Percentiles rank a stretch among this genome's conserved stretches.
Conservation (phyloP, 2,888 invertebrate genomes). For the Idaea biselata region DNA sequence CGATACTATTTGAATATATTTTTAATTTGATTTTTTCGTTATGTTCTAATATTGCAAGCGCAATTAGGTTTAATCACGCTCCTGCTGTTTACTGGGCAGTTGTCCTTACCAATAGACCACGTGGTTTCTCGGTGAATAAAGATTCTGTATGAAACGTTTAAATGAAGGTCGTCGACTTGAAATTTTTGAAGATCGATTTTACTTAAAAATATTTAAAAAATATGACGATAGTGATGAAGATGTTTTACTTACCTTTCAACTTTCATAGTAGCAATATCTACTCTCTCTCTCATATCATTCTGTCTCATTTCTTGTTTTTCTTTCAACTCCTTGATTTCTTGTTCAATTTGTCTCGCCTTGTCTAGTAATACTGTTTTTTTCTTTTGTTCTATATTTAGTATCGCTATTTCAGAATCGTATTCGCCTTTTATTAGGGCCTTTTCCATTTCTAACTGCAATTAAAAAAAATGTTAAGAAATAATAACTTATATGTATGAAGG, state of each 20-base stretch:
- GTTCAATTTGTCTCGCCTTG: slow-evolving; percentile 87
- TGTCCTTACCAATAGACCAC: no score
- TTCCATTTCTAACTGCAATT: slow-evolving; percentile 89
- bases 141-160: no score
- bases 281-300: slow-evolving; percentile 85
- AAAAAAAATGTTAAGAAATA: not conserved
- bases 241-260: slow-evolving; percentile 71
- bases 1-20: no score
- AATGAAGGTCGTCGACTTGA: no score
- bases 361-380: slow-evolving; percentile 84
- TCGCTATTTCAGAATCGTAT: slow-evolving; percentile 88
- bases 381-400: slow-evolving; percentile 86
- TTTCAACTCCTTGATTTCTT: slow-evolving; percentile 86
- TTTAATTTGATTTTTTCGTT: no score
- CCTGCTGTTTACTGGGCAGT: no score
- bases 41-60: no score
- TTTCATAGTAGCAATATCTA: slow-evolving; percentile 85
- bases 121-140: no score
- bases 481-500: not conserved
- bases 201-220: not conserved
- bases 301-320: slow-evolving; percentile 87
- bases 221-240: not conserved
- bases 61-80: no score
- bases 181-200: no score
- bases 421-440: slow-evolving; percentile 93